Conservation (phyloP, 2,888 invertebrate species). For the Furcula furcula region DNA sequence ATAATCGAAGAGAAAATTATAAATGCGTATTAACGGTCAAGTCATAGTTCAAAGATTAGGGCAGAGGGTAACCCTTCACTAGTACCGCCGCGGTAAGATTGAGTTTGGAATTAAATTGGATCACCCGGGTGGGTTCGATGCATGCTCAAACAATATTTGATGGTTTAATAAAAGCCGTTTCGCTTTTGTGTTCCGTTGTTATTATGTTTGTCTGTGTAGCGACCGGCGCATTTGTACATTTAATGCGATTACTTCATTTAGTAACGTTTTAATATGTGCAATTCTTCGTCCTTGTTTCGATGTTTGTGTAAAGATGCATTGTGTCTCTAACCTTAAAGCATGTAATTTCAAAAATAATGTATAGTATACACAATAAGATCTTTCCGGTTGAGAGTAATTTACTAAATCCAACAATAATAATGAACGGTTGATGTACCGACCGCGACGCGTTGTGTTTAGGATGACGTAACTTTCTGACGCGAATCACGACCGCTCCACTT, state of each 20-base stretch:
- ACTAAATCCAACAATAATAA: not conserved
- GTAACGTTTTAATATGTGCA: no score
- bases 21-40: constrained; percentile 82
- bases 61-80: constrained; percentile 75
- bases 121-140: constrained; percentile 50
- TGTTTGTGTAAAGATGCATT: no score
- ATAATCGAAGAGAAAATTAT: constrained; percentile 80
- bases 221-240: constrained; percentile 17
- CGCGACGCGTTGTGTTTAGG: not conserved
- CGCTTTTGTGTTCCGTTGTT: constrained; percentile 37
- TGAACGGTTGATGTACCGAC: not conserved
- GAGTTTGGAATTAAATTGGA: constrained; percentile 71
- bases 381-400: not conserved
- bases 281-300: no score
- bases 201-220: constrained; percentile 17
- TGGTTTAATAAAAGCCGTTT: constrained; percentile 59
- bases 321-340: not conserved
- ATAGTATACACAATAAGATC: not conserved
- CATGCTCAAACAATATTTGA: constrained; percentile 59
- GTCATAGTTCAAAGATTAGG: constrained; percentile 82
- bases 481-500: constrained; percentile 37
- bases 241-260: constrained; percentile 21
- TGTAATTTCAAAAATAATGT: not conserved
- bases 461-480: constrained; percentile 22
- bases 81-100: constrained; percentile 56